Base-by-base conservation (phyloP, 2,888 invertebrate species). In the Andrena hattorfiana region DNA sequence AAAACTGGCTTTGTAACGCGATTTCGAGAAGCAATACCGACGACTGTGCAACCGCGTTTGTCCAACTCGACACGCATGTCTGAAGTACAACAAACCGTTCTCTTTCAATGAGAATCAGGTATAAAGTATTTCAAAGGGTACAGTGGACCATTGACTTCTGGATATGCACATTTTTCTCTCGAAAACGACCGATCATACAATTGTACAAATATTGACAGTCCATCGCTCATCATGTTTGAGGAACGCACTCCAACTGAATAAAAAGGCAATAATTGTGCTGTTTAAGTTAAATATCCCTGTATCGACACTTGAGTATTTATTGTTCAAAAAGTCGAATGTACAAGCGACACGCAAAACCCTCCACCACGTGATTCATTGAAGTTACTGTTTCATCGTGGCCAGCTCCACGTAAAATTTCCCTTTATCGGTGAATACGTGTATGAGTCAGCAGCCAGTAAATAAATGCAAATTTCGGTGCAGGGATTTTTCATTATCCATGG, bases 401-500 rank as follows among this genome's bases (percentile, higher is more conserved):
- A 35, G 59, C 42, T 49, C 26, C 28, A n/a, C 59, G 26, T 66
- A 13, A 28, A 70, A 42, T 70, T 59, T 35, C 23, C 51, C 51
- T 80, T 68, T 68, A 69, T 62, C 62, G 23, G 51, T 30, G 67
- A 64, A 56, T 59, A 76, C 51, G 60, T 35, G 42, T 42, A 32
- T 10, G 30, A 2, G 30, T 66, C 69, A 6, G 16, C 16, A 28
- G 48, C 30, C 49, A 80, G 75, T 63, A 67, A 75, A 83, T 63
- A 56, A 62, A 68, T 49, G 51, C 64, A 60, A 63, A 76, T 76
- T 77, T 83, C 67, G 10, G 26, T 54, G 64, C 56, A 42, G 56
- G 63, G 71, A 76, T 64, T 72, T 83, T 82, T 81, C 82, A 82
- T 81, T 81, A 81, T 81, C 62, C 81, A 23, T 13, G 82, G 56